A percentile compares a stretch with the other conserved stretches of the same genome.
Conservation (phyloP, 1,140 invertebrate genomes). For the Venustaconcha ellipsiformis region DNA sequence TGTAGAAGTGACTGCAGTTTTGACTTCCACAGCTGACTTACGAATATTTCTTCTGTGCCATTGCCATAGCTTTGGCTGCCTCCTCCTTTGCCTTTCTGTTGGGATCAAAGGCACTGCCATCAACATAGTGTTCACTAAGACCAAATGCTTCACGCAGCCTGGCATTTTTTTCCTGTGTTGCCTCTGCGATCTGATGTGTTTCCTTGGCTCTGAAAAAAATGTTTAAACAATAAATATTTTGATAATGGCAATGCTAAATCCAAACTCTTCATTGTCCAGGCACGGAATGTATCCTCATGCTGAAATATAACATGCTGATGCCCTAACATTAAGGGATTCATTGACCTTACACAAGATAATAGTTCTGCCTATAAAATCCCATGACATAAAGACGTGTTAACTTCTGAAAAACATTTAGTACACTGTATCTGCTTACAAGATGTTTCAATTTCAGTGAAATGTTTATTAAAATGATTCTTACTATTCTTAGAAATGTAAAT, state of each 20-base stretch:
- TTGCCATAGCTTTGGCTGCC: slow-evolving; percentile 68
- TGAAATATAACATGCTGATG: no score
- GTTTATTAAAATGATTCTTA: no score
- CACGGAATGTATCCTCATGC: no score
- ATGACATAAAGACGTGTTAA: no score
- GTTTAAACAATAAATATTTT: background rate
- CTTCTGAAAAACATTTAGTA: no score
- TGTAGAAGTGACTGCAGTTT: background rate
- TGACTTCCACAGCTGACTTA: slow-evolving; percentile 25
- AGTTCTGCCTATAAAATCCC: no score
- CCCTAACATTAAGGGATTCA: no score
- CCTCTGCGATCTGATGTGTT: slow-evolving; percentile 95
- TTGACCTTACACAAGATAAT: no score
- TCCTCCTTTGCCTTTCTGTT: slow-evolving; percentile 85
- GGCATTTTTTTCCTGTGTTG: slow-evolving; percentile 96
- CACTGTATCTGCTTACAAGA: no score
- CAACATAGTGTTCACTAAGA: slow-evolving; percentile 92
- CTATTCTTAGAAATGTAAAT: no score
- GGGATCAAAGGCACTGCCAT: slow-evolving; percentile 92
- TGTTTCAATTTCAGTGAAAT: no score
- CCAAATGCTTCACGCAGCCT: slow-evolving; percentile 93
- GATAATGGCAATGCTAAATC: background rate
- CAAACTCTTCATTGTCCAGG: background rate
- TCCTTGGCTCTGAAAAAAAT: slow-evolving; percentile 84
- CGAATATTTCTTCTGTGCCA: slow-evolving; percentile 70